These are phyloP conservation scores for Hoplodrina blanda DNA, from an alignment of 2,888 invertebrate genomes.

Conservation along the genomic window DNA sequence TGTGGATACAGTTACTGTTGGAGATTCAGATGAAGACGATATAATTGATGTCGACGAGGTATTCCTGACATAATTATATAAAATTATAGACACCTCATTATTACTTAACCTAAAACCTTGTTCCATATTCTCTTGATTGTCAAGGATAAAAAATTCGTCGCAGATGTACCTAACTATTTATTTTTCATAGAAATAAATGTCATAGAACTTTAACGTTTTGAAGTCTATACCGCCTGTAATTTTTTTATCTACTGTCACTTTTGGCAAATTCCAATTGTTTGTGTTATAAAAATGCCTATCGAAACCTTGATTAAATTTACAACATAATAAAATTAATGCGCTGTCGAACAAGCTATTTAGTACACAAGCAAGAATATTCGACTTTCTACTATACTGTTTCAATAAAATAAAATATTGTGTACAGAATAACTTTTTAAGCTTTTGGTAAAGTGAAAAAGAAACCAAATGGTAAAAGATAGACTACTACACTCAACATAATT, in stretches of 20 bases:
- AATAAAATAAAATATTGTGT: too few species aligned
- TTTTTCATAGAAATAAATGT: constrained; percentile 4
- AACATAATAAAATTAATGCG: background rate
- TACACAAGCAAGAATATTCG: background rate
- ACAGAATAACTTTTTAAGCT: too few species aligned
- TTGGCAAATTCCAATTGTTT: constrained; percentile 25
- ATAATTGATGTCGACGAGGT: constrained; percentile 97
- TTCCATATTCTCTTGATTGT: constrained; percentile 91
- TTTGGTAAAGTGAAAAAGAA: too few species aligned
- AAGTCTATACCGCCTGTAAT: background rate
- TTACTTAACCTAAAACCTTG: constrained; percentile 86
- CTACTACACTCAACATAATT: too few species aligned
- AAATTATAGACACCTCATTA: constrained; percentile 55
- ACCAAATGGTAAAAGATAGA: too few species aligned
- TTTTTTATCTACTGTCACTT: background rate
- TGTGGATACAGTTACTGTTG: constrained; percentile 91
- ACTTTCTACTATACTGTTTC: background rate
- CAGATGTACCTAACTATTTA: constrained; percentile 51
- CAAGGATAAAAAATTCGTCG: constrained; percentile 73
- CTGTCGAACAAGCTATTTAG: background rate
- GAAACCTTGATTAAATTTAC: constrained; percentile 15
- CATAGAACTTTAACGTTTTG: background rate
- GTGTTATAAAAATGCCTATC: constrained; percentile 28
- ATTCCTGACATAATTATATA: constrained; percentile 74
- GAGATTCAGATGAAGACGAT: constrained; percentile 96